Base-by-base conservation (phyloP, 2,797 vertebrate genomes). In the Botia almorhae region DNA sequence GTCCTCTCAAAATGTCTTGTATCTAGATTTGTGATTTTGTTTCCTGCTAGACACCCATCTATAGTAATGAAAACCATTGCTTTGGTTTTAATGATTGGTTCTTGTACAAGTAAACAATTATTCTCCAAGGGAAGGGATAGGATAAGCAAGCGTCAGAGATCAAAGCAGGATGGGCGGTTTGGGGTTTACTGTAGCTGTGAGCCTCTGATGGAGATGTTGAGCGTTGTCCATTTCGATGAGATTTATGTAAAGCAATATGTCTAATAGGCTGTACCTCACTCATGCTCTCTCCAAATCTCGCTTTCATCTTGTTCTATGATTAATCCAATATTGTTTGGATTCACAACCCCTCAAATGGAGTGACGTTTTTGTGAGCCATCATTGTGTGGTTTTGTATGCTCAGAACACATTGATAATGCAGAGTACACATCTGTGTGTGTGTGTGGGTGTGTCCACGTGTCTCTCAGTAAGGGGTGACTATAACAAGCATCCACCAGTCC, bases 151-250 rank as follows among this genome's bases (percentile, higher is more conserved):
- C 21, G 50, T 19, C 46, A 36, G 33, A 84, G 76, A 82, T 82
- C 73, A 85, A 87, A 86, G 78, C 56, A 5, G 10, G 26, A 51
- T 21, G 51, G 16, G 14, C 0, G 53, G 8, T 11, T 4, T 61
- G 50, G 39, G 61, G 53, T 69, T 81, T 81, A 68, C 60, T 80
- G 83, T 61, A 74, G 46, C 69, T 82, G 55, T 89, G 87, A 89
- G 89, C 91, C 90, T 90, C 79, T 78, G 53, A 85, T 70, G 79
- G 78, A 81, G 88, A 89, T 76, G 56, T 74, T 76, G 39, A 75
- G 14, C 76, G 55, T 76, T 78, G 76, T 78, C 55, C 68, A 51
- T 69, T 76, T 78, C 71, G 14, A 83, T 76, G 63, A 82, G 60
- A 60, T 74, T 85, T 78, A 81, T 67, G 51, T 51, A 71, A 61